Evolutionary conservation across 2,888 invertebrate genomes (phyloP), one percentile per base, ranked within the genome.

Genomic region (Cosmorhoe ocellata): DNA sequence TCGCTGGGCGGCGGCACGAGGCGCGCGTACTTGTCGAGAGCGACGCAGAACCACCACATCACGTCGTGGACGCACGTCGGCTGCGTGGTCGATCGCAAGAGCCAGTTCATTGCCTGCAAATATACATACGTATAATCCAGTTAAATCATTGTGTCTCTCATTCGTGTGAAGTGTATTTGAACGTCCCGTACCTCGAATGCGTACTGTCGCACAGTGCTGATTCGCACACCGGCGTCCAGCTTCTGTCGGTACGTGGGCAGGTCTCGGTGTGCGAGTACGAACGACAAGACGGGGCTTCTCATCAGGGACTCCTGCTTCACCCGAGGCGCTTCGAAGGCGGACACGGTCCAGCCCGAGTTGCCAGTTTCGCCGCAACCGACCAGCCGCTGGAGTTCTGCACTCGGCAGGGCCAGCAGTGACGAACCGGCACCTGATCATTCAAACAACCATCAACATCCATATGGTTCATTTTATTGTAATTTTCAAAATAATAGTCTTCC

Each of bases 41-140:
- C 95, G 9, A 95, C 94, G 13, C 98, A 96, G 77, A 98, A 98
- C 96, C 97, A 98, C 99, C 99, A 99, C 78, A 99, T 92, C 7
- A 99, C 92, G 84, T 99, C 99, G 69, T 99, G 98, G 12, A 99
- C 92, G 73, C 97, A 96, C 3, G 95, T 94, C 2, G 97, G 95
- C 76, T 97, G 97, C 0, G 98, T 97, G 0, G 98, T 96, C 43
- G 95, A 97, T 42, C 97, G 93, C 36, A 99, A 85, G 13, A 99
- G 85, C 99, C 99, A 99, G 78, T 98, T 98, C 63, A 99, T 90
- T 0, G 98, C 98, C 92, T 95, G 68, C 2, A n/a, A 22, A 27
- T n/a, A n/a, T n/a, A n/a, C n/a, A n/a, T n/a, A n/a, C n/a, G n/a
- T n/a, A n/a, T n/a, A n/a, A n/a, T n/a, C n/a, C n/a, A n/a, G n/a